Conservation (phyloP, 2,797 vertebrate species). For the Urosaurus nigricauda region DNA sequence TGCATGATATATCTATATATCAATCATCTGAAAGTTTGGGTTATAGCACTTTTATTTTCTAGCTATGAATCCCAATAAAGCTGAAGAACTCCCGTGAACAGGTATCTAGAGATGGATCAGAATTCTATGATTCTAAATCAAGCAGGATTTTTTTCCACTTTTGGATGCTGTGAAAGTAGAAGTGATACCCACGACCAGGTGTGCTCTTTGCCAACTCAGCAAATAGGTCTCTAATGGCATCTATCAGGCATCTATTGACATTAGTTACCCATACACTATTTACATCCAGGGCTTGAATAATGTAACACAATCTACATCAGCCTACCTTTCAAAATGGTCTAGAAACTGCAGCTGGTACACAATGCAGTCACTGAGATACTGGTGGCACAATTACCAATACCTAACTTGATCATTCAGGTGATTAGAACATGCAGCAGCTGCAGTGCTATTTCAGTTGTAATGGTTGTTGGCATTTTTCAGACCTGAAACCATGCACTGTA, state of each 20-base stretch:
- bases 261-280: background rate
- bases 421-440: no score
- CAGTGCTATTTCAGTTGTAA: background rate
- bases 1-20: background rate
- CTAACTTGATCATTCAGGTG: no score
- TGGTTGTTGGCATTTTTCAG: background rate
- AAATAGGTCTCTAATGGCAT: no score
- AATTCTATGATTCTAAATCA: no score
- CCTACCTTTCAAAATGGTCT: background rate
- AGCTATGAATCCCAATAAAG: background rate
- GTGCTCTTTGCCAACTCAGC: background rate
- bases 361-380: background rate
- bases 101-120: background rate
- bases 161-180: background rate
- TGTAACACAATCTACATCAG: background rate
- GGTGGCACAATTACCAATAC: no score
- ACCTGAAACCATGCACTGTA: background rate
- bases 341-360: background rate
- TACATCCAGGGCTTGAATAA: background rate
- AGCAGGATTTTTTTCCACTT: no score
- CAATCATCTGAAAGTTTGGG: background rate
- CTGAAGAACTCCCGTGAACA: background rate
- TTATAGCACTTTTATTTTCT: background rate
- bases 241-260: no score
- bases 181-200: no score